Conservation (phyloP, 2,888 invertebrate genomes). For the Iphiclides podalirius region DNA sequence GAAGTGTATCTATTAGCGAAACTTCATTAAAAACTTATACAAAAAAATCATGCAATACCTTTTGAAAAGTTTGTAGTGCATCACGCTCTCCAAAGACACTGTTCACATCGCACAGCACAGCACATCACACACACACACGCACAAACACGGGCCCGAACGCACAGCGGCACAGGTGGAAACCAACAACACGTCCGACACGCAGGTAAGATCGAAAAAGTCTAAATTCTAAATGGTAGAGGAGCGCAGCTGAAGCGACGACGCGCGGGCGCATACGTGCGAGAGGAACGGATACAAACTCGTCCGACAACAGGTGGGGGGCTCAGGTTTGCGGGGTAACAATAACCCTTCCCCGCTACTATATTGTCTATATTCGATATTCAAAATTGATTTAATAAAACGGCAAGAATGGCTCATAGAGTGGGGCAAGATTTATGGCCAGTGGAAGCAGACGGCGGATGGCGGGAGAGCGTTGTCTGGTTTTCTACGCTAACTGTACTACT, state of each 20-base stretch:
- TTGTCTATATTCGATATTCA: too few relatives aligned
- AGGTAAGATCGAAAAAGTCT: constrained; percentile 58
- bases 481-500: neutral
- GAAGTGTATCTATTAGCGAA: neutral
- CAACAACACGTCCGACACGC: constrained; percentile 45
- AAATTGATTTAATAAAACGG: too few relatives aligned
- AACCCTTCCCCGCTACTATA: constrained; percentile 6
- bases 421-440: too few relatives aligned
- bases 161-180: constrained; percentile 26
- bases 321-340: constrained; percentile 31
- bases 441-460: too few relatives aligned
- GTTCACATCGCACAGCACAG: constrained; percentile 41
- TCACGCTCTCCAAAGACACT: constrained; percentile 40
- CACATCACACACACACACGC: constrained; percentile 35
- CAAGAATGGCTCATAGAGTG: too few relatives aligned
- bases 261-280: constrained; percentile 43
- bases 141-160: constrained; percentile 34
- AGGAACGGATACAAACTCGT: constrained; percentile 40
- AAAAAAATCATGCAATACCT: constrained; percentile 46
- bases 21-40: constrained; percentile 23
- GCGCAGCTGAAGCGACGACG: constrained; percentile 38
- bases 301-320: constrained; percentile 38
- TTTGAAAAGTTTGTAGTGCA: constrained; percentile 75
- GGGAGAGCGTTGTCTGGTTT: neutral
- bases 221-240: constrained; percentile 49